Evolutionary conservation across 1,140 invertebrate species (phyloP), one percentile per base, ranked within the genome.

Genomic region (Drosophila bipectinata): DNA sequence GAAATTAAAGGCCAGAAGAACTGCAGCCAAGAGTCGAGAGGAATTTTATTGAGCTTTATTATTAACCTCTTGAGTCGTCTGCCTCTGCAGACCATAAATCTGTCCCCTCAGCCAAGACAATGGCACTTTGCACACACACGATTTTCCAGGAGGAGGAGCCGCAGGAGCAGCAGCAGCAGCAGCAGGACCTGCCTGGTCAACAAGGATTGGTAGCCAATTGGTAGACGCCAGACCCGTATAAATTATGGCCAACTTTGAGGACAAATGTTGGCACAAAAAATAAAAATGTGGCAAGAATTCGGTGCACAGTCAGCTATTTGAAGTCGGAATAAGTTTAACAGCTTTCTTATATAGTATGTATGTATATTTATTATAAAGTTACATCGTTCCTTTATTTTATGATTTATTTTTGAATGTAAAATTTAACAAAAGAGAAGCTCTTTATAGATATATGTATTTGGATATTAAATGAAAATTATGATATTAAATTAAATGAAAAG

Each of bases 11-110:
- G 34, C 68, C 1, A 3, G 21, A 21, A 21, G 18, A 48, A 15
- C 24, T 30, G 59, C 57, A 83, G 75, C 83, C 79, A 71, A 83
- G 57, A 77, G 24, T 49, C 26, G 51, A 69, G n/a, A 24, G 63
- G 32, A 87, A 74, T 87, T 21, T 47, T 84, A 85, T 87, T 69
- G 73, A 73, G 79, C 73, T 84, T 84, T 84, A 84, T 84, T 84
- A 81, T 84, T 87, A 81, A 77, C 73, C 82, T 80, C 57, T 63
- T 51, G 71, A 66, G 61, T 15, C 67, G 79, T 74, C 79, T 82
- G 72, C 72, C 49, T 37, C 34, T 39, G 45, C 39, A 21, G 45
- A 44, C 57, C 73, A 84, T 84, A 84, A 84, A 84, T 84, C 57
- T 68, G 34, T 39, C 5, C 14, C 41, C 63, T 41, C 51, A 63